A percentile compares a stretch with the other conserved stretches of the same genome.
These are phyloP conservation scores for Pseudomyrmex sp. DNA, from an alignment of 1,140 invertebrate species.

Conservation along the genomic window DNA sequence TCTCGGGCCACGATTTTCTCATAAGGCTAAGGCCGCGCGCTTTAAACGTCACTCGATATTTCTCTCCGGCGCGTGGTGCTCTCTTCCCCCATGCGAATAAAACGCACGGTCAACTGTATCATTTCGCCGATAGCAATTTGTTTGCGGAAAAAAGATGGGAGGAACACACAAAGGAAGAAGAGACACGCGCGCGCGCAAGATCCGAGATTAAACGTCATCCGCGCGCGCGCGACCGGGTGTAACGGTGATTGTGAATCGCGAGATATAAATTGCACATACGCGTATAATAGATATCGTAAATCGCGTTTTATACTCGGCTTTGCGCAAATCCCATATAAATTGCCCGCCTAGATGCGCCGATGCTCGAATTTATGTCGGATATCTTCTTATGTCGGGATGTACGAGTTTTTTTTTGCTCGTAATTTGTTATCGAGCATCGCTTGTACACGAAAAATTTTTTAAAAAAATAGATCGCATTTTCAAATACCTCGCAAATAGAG, in stretches of 20 bases:
- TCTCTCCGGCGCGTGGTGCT: background rate
- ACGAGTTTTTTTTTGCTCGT: conserved; percentile 14
- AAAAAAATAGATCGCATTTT: background rate
- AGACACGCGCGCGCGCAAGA: background rate
- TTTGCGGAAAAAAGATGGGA: background rate
- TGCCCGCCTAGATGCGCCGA: conserved; percentile 33
- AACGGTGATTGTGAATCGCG: conserved; percentile 18
- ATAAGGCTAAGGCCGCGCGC: conserved; percentile 45
- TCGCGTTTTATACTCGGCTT: conserved; percentile 49
- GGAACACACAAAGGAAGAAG: background rate
- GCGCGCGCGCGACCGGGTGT: background rate
- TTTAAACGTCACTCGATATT: conserved; percentile 39
- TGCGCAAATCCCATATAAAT: conserved; percentile 56
- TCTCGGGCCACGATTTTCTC: conserved; percentile 70
- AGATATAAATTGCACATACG: conserved; percentile 19
- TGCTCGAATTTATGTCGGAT: conserved; percentile 45
- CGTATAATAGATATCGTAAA: conserved; percentile 49
- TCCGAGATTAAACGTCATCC: conserved; percentile 41
- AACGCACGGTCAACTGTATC: conserved; percentile 2
- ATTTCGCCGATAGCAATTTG: conserved; percentile 35
- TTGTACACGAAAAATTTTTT: background rate
- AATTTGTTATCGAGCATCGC: background rate
- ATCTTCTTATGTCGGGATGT: conserved; percentile 7
- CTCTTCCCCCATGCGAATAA: background rate
- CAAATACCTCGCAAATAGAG: background rate